Evolutionary conservation across 2,113 vertebrate genomes (phyloP).

Genomic region (Neotragus pygmaeus): DNA sequence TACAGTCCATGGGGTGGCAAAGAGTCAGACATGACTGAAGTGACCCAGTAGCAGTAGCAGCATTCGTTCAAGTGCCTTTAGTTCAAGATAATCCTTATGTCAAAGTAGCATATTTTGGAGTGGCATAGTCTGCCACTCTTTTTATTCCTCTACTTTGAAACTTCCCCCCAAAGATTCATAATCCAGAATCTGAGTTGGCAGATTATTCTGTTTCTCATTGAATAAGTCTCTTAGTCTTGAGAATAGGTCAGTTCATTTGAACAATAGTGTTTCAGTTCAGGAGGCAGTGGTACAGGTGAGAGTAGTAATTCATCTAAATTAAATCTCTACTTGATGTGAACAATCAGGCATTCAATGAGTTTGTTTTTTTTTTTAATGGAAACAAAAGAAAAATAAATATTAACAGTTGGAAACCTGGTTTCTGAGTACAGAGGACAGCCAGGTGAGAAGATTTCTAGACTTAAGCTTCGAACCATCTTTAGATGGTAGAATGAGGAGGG

Average conservation of each 20-base stretch:
- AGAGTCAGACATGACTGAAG: background rate
- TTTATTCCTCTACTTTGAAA: background rate
- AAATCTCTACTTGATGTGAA: background rate
- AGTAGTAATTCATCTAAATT: background rate
- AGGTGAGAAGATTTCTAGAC: background rate
- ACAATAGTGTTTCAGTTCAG: background rate
- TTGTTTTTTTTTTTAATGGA: background rate
- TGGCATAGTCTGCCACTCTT: background rate
- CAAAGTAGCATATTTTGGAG: background rate
- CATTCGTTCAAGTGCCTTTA: background rate
- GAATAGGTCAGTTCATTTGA: background rate
- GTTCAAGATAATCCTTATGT: background rate
- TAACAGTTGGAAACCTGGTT: background rate
- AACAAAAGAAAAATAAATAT: background rate
- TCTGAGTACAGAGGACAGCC: background rate
- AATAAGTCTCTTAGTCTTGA: background rate
- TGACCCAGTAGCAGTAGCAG: background rate
- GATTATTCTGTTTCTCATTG: background rate
- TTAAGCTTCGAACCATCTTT: background rate
- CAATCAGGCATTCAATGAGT: background rate
- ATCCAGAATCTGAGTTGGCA: background rate
- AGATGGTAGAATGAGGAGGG: background rate
- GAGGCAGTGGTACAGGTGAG: background rate
- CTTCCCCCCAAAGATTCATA: background rate
- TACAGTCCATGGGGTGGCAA: background rate